phyloP scores from a whole-genome alignment of 2,797 vertebrate species.

The Acanthopagrus latus region DNA sequence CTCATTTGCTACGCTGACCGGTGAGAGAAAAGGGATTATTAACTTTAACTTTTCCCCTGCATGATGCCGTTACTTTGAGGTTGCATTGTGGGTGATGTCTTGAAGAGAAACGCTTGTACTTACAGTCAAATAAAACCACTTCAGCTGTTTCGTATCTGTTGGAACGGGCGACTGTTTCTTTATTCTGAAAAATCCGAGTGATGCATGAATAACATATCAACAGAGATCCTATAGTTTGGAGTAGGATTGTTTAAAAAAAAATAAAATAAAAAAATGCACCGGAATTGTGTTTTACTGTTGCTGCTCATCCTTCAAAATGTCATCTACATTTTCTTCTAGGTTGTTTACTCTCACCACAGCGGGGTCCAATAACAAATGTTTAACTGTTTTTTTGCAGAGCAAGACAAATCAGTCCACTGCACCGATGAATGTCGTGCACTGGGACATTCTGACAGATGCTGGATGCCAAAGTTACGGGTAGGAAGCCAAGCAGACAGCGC shows the following conservation, averaged over 20 bases:
- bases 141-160: conserved; percentile 9
- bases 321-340: conserved; percentile 56
- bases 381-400: conserved; percentile 89
- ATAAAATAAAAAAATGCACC: conserved; percentile 29
- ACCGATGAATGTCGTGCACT: conserved; percentile 98
- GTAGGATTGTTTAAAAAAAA: conserved; percentile 36
- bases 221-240: conserved; percentile 15
- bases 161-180: conserved; percentile 38
- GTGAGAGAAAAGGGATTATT: conserved; percentile 6
- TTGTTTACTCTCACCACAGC: conserved; percentile 62
- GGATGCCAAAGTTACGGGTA: conserved; percentile 98
- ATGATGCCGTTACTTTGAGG: conserved; percentile 30
- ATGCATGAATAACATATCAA: conserved; percentile 36
- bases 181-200: conserved; percentile 22
- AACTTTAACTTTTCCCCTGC: background rate
- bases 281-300: conserved; percentile 39
- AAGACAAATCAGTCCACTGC: conserved; percentile 98
- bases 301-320: conserved; percentile 64
- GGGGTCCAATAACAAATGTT: conserved; percentile 79
- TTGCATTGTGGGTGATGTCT: conserved; percentile 8
- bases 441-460: conserved; percentile 99
- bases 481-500: conserved; percentile 95
- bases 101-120: conserved; percentile 12
- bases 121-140: conserved; percentile 14
- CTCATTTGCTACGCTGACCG: conserved; percentile 49